Evolutionary conservation across 2,797 vertebrate genomes (phyloP).

Genomic region (Malacoctenus gilli): DNA sequence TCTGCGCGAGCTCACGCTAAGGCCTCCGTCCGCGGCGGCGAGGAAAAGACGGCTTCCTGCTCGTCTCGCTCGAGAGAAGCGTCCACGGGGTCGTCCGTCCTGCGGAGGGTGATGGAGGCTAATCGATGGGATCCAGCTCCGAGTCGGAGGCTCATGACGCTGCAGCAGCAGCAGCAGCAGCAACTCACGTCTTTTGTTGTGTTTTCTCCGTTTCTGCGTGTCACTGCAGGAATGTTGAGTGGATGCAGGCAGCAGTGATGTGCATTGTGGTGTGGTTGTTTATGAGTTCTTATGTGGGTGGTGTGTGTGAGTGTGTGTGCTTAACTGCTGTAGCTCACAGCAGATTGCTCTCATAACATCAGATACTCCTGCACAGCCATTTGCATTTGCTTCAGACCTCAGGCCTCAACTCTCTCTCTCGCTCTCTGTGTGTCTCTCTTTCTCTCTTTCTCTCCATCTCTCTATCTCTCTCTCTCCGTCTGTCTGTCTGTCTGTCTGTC

Average conservation of each 20-base stretch:
- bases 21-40: slow-evolving; percentile 18
- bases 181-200: no score
- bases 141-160: no score
- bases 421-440: no score
- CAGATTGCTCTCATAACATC: slow-evolving; percentile 67
- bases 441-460: no score
- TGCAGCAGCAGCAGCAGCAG: no score
- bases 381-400: slow-evolving; percentile 53
- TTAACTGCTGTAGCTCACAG: slow-evolving; percentile 64
- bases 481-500: no score
- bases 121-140: slow-evolving; percentile 23
- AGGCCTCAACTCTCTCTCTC: slow-evolving; percentile 28
- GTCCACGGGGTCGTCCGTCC: no score
- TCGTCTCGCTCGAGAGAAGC: slow-evolving; percentile 3
- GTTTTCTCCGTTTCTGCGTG: slow-evolving; percentile 34
- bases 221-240: slow-evolving; percentile 74
- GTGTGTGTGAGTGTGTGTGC: slow-evolving; percentile 70
- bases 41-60: slow-evolving; percentile 36
- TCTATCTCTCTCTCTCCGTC: no score
- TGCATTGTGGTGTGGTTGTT: slow-evolving; percentile 72
- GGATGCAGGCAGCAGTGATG: slow-evolving; percentile 71
- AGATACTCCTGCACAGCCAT: slow-evolving; percentile 63
- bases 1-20: slow-evolving; percentile 41
- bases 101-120: slow-evolving; percentile 21
- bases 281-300: slow-evolving; percentile 73